Evolutionary conservation across 1,140 invertebrate genomes (phyloP), one percentile per base, ranked within the genome.

Genomic region (Trichomalopsis sarcophagae): DNA sequence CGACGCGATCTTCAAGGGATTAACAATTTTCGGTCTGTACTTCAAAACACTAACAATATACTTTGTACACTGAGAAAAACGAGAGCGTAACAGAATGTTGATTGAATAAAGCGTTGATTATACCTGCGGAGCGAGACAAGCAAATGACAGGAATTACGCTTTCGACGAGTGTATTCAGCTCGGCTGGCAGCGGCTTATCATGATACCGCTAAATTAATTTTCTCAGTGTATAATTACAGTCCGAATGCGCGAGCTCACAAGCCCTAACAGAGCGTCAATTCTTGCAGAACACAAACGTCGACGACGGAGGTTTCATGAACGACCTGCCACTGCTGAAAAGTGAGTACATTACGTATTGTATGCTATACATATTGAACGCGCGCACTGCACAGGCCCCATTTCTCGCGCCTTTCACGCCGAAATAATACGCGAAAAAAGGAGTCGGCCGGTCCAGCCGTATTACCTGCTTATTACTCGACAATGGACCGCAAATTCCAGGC

Each of bases 281-380:
- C 5, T 95, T 95, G 75, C 94, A 97, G 96, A 96, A 96, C 92
- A 95, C 96, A 87, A 96, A 96, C 86, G 95, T 97, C 90, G 97
- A 97, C 91, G 97, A 98, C 89, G 96, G 96, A 83, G 96, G 96
- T 27, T 97, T 97, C 92, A 97, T 97, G 94, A 97, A 96, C 87
- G 97, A 98, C 90, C 94, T 98, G 91, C 97, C 97, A 86, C 94
- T 98, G 87, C 94, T 98, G 88, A 98, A 97, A 96, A 97, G 97
- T 98, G 94, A 97, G 96, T 96, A 73, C 27, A 30, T 30, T 44
- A 44, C 33, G 36, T 36, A 74, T 36, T 71, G 30, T 27, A n/a
- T 71, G 7, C 11, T 44, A 44, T 44, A 44, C 9, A 44, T 44
- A 44, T 44, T 27, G 1, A 27, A 1, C 1, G 27, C 1, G 27